Base-by-base conservation (phyloP, 2,113 vertebrate genomes). In the Mustela lutreola region DNA sequence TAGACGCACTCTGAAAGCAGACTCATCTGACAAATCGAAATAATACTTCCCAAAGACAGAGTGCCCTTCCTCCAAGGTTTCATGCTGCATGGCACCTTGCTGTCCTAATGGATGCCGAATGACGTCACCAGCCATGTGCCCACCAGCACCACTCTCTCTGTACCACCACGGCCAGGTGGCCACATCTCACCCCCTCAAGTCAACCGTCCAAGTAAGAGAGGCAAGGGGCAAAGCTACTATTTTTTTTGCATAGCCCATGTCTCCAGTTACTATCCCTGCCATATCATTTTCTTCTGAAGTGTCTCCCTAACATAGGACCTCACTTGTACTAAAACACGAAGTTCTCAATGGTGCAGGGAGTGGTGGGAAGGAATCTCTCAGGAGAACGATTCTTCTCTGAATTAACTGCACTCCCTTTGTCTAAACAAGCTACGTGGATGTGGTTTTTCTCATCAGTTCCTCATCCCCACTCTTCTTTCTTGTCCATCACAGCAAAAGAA, bases 261-360 rank as follows among this genome's bases (percentile, higher is more conserved):
- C 28, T 75, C 31, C 28, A 15, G 45, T 67, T 87, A 48, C 28
- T 65, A 62, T 36, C 22, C 6, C 15, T 90, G 16, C 56, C 19
- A 80, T n/a, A 42, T 26, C 33, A 33, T 65, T 58, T 58, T 85
- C 79, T 50, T 33, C 73, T 28, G 12, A 71, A 75, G 31, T 19
- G 0, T 7, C 11, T 19, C 42, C 5, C 4, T 9, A 56, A 58
- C 58, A 24, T 0, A 42, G 12, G 11, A 8, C 22, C 48, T 48
- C 0, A 0, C 7, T 4, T 31, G 4, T 4, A 16, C 31, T 39
- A n/a, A n/a, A 42, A 94, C 24, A n/a, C 4, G 3, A 18, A 63
- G 62, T 31, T 28, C 19, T 58, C 15, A 76, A 2, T 18, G 45
- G 58, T 31, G 8, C 33, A 1, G 14, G 39, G n/a, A 14, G 11